These are phyloP conservation scores for Pedetes capensis DNA, from an alignment of 2,113 vertebrate genomes.

Conservation along the genomic window DNA sequence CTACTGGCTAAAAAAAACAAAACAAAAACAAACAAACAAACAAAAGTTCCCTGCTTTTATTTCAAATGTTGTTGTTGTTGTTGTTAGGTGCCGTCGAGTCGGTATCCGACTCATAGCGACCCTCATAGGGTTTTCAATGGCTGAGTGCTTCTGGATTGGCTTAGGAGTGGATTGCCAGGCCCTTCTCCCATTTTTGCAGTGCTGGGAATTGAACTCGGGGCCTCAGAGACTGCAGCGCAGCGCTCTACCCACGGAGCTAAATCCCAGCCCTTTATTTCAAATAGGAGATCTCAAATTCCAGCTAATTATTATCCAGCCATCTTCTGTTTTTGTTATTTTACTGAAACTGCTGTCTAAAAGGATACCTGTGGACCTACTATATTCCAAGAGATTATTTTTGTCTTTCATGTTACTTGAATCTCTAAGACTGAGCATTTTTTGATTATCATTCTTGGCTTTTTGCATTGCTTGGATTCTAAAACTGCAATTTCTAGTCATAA, in stretches of 20 bases:
- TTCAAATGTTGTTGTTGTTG: no score
- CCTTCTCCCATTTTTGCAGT: no score
- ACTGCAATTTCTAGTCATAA: not conserved
- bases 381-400: not conserved
- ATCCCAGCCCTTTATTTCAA: not conserved
- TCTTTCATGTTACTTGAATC: not conserved
- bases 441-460: not conserved
- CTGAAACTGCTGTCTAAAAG: not conserved
- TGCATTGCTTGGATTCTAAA: not conserved
- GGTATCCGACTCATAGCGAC: no score
- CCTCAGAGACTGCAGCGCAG: no score
- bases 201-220: no score
- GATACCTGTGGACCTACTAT: not conserved
- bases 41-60: no score
- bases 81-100: no score
- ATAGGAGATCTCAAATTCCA: not conserved
- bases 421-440: not conserved
- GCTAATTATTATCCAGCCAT: not conserved
- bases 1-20: not conserved
- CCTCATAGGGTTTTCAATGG: no score
- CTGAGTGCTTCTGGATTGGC: no score
- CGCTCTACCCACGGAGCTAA: no score
- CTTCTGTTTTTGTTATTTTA: not conserved
- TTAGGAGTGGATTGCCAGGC: no score
- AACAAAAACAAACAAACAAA: no score